Conservation (phyloP, 2,113 vertebrate species). For the Lathamus discolor region DNA sequence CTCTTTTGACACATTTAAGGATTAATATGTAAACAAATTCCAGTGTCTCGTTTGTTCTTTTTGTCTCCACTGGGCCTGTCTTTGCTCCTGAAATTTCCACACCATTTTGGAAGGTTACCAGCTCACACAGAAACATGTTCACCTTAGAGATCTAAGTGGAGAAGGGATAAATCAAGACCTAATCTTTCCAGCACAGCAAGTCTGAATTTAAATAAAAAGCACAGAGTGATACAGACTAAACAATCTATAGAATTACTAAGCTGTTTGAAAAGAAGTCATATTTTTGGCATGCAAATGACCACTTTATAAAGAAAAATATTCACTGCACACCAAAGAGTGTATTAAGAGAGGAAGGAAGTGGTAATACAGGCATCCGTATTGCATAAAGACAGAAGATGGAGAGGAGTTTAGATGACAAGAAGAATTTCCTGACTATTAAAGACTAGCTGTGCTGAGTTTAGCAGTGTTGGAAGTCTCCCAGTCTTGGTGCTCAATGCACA, state of each 20-base stretch:
- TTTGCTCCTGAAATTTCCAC: not conserved
- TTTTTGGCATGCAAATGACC: conserved; percentile 30
- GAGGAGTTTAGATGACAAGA: not conserved
- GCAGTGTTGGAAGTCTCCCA: not conserved
- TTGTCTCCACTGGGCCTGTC: not conserved
- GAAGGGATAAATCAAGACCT: conserved; percentile 10
- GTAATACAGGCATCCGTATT: not conserved
- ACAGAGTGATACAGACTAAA: not conserved
- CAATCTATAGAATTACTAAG: not conserved
- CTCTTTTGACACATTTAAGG: not conserved
- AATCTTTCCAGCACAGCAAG: conserved; percentile 34
- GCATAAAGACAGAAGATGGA: not conserved
- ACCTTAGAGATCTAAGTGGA: not conserved
- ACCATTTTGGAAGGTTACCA: not conserved
- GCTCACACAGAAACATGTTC: not conserved
- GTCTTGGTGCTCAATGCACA: not conserved
- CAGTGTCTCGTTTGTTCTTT: not conserved
- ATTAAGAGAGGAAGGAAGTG: not conserved
- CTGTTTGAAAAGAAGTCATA: not conserved
- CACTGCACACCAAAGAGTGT: not conserved
- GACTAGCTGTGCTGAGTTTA: not conserved
- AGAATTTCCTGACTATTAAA: not conserved
- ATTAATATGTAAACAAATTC: not conserved
- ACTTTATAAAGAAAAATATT: conserved; percentile 16
- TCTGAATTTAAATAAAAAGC: conserved; percentile 43